These are phyloP conservation scores for Tangara arthus DNA, from an alignment of 2,797 vertebrate species.

Conservation along the genomic window DNA sequence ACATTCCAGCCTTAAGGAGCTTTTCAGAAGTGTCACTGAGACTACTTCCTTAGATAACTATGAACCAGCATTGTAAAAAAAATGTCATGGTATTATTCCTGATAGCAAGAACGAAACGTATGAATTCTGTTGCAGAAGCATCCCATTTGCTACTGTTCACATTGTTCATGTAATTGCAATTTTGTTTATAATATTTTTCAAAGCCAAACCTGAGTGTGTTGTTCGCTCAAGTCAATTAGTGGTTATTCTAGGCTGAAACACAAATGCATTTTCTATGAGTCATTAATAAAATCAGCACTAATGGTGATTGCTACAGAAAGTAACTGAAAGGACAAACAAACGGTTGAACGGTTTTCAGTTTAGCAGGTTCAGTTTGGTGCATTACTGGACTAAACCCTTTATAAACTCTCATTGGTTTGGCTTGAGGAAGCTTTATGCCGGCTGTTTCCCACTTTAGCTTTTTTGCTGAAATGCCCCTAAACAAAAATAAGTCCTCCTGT, in stretches of 20 bases:
- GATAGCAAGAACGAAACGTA: not conserved
- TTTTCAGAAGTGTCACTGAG: not conserved
- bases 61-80: not conserved
- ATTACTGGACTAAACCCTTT: constrained; percentile 50
- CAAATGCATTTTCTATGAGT: constrained; percentile 63
- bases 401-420: constrained; percentile 20
- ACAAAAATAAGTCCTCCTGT: constrained; percentile 72
- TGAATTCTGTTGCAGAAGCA: not conserved
- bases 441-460: constrained; percentile 59
- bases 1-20: not conserved
- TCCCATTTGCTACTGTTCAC: not conserved
- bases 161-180: not conserved
- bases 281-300: constrained; percentile 45
- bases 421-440: constrained; percentile 45
- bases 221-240: not conserved
- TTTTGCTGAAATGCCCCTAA: constrained; percentile 68
- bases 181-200: not conserved
- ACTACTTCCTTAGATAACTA: not conserved
- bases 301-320: constrained; percentile 48
- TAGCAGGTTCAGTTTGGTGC: constrained; percentile 13
- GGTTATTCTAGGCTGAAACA: not conserved
- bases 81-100: not conserved
- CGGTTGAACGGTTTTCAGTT: constrained; percentile 65
- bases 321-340: constrained; percentile 64
- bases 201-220: not conserved